These are phyloP conservation scores for Parazoanthus darwini DNA, from an alignment of 92 coral and sea anemone species.

Conservation along the genomic window DNA sequence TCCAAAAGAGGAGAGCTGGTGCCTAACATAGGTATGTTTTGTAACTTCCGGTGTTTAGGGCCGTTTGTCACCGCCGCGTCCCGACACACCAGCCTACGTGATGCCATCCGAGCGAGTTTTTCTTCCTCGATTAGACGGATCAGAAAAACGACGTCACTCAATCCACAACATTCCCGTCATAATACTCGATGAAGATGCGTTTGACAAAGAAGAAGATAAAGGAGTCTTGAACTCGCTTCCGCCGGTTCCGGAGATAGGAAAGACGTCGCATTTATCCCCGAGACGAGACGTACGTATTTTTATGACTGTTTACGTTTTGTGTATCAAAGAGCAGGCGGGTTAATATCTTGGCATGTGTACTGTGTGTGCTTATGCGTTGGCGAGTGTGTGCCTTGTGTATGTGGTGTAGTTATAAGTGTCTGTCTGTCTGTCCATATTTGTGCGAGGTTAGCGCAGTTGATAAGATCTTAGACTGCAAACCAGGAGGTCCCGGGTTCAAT, in stretches of 20 bases:
- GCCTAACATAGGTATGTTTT: neutral
- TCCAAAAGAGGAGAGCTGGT: too few species aligned
- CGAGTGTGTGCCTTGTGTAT: too few species aligned
- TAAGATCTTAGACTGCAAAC: too few species aligned
- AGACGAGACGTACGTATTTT: neutral
- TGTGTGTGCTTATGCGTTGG: too few species aligned
- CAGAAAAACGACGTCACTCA: conserved; percentile 11
- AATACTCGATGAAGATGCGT: conserved; percentile 2
- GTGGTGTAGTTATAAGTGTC: too few species aligned
- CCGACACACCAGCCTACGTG: conserved; percentile 32
- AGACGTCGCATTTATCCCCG: neutral
- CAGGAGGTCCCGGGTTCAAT: too few species aligned
- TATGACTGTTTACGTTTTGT: neutral
- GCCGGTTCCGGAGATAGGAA: conserved; percentile 9
- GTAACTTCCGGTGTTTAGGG: neutral
- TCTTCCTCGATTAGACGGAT: conserved; percentile 1
- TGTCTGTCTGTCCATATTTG: too few species aligned
- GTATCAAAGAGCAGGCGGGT: neutral
- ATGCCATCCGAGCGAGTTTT: conserved; percentile 23
- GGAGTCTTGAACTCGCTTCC: neutral
- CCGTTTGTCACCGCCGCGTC: conserved; percentile 20
- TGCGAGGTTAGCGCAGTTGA: too few species aligned
- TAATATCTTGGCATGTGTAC: too few species aligned
- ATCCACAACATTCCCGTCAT: neutral
- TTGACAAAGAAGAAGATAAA: neutral